phyloP scores from a whole-genome alignment of 2,797 vertebrate species.

The Squalus acanthias region DNA sequence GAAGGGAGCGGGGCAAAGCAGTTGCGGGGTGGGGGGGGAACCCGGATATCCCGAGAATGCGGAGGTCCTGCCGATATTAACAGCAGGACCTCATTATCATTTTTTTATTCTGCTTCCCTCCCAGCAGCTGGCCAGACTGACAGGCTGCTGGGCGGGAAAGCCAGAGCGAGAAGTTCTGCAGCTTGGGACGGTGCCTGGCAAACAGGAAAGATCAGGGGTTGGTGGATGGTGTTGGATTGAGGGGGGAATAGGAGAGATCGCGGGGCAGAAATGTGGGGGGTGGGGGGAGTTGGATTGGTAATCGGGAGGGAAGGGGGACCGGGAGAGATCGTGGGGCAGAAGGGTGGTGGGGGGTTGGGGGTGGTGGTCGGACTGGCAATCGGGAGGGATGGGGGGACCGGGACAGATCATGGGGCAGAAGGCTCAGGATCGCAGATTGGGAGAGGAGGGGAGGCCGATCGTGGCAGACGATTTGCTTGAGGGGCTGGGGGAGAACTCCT shows the following conservation, averaged over 20 bases:
- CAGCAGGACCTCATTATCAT: too few relatives aligned
- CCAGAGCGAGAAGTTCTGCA: neutral
- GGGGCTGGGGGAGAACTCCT: neutral
- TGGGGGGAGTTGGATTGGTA: neutral
- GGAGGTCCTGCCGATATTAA: too few relatives aligned
- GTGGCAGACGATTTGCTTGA: neutral
- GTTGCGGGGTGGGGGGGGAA: too few relatives aligned
- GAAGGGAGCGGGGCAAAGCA: too few relatives aligned
- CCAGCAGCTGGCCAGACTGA: too few relatives aligned
- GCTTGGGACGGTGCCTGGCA: neutral
- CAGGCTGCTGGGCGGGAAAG: neutral
- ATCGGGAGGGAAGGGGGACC: neutral
- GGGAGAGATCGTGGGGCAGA: neutral
- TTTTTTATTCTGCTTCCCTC: too few relatives aligned
- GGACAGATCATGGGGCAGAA: neutral
- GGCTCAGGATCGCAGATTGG: neutral
- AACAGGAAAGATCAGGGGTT: neutral
- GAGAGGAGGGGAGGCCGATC: neutral
- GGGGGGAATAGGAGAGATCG: neutral
- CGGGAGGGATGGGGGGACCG: neutral
- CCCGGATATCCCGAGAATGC: too few relatives aligned
- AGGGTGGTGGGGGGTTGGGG: too few relatives aligned
- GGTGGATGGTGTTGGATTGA: neutral
- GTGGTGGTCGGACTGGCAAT: neutral
- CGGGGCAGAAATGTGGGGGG: too few relatives aligned